Percentiles rank a stretch among this genome's conserved stretches.
These are phyloP conservation scores for Polypedilum vanderplanki DNA, from an alignment of 1,140 invertebrate species.

Conservation along the genomic window DNA sequence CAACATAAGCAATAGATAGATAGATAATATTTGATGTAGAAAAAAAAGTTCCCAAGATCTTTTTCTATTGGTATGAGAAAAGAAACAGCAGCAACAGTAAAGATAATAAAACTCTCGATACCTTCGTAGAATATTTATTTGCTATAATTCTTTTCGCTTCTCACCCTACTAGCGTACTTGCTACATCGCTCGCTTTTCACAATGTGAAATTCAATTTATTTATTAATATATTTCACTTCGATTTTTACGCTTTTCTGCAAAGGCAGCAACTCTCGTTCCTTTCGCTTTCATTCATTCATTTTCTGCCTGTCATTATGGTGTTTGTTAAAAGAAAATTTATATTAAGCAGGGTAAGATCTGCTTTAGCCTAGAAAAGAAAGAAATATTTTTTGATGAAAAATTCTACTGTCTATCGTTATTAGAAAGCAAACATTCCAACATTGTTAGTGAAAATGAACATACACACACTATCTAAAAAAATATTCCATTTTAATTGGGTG, in stretches of 20 bases:
- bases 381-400: too few relatives aligned
- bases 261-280: not conserved
- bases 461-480: not conserved
- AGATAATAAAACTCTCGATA: slow-evolving; percentile 14
- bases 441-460: not conserved
- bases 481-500: slow-evolving; percentile 16
- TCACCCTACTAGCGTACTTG: not conserved
- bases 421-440: too few relatives aligned
- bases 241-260: not conserved
- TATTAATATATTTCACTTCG: slow-evolving; percentile 26
- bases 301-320: slow-evolving; percentile 23
- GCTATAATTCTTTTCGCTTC: slow-evolving; percentile 20
- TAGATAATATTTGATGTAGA: not conserved
- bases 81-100: not conserved
- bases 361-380: too few relatives aligned
- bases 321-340: slow-evolving; percentile 26
- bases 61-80: not conserved
- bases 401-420: too few relatives aligned
- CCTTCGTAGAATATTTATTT: slow-evolving; percentile 24
- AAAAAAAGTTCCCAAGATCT: slow-evolving; percentile 1
- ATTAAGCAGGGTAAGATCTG: not conserved
- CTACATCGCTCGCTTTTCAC: not conserved
- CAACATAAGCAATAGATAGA: not conserved
- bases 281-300: not conserved
- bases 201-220: slow-evolving; percentile 26